Evolutionary conservation across 2,797 vertebrate genomes (phyloP).

Genomic region (Acanthopagrus latus): DNA sequence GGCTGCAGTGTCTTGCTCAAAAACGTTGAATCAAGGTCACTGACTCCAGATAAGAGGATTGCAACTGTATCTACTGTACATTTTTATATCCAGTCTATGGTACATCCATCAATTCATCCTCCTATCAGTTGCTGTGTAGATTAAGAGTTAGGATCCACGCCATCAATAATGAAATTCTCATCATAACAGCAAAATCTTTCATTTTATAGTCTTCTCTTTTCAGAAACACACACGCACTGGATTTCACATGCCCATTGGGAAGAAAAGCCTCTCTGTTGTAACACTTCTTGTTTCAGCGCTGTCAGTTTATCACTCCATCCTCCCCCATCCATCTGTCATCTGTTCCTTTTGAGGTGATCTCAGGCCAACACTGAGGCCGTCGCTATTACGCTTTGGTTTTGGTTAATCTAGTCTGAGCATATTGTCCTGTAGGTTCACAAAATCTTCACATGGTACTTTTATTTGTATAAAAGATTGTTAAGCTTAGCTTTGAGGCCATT

Average conservation of each 20-base stretch:
- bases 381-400: conserved; percentile 20
- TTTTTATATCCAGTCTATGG: neutral
- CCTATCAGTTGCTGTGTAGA: neutral
- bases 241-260: conserved; percentile 5
- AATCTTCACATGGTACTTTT: neutral
- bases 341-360: conserved; percentile 54
- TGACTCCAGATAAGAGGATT: conserved; percentile 12
- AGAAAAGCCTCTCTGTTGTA: conserved; percentile 41
- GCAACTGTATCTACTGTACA: neutral
- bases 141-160: neutral
- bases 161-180: neutral
- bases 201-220: neutral
- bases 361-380: conserved; percentile 27
- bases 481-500: neutral
- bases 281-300: conserved; percentile 45
- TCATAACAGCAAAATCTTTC: neutral
- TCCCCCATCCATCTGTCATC: conserved; percentile 59
- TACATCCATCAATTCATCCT: neutral
- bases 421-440: conserved; percentile 23
- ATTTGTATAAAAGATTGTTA: neutral
- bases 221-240: neutral
- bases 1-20: neutral
- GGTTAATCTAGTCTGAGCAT: neutral
- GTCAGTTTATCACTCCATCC: conserved; percentile 52
- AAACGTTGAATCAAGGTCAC: conserved; percentile 30